Base-by-base conservation (phyloP, 2,797 vertebrate genomes). In the Tragopan temminckii region DNA sequence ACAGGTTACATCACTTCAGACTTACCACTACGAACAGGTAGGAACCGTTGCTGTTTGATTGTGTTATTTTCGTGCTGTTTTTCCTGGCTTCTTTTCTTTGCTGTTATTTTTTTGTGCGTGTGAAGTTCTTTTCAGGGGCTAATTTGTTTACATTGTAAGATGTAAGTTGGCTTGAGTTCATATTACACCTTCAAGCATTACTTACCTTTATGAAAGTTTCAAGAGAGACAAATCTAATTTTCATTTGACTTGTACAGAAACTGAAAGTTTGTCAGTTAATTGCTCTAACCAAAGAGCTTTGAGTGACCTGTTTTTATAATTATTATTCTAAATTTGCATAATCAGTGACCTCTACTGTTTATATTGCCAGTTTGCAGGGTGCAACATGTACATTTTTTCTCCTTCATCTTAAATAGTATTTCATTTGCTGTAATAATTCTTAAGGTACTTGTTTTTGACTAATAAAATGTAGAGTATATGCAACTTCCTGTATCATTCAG, bases 11-110 rank as follows among this genome's bases (percentile, higher is more conserved):
- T 98, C 89, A 92, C 96, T 53, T 92, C 97, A 52, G 97, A 98
- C 50, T 85, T 98, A 63, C 93, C 97, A 42, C 92, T 98, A 82
- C 93, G 93, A 86, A 94, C 98, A 86, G 97, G 98, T 98, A 97
- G 91, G 97, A 87, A 13, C 14, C 0, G 6, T 83, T 59, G 29
- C 31, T 89, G 3, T 71, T 66, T 80, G 59, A 5, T 43, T 75
- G 18, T 62, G 8, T 58, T 61, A 2, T 93, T 94, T 48, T 80
- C 8, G 19, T 90, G 29, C 46, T 86, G 18, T 85, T 94, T 89
- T 48, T 93, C 94, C 69, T 45, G 46, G 17, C 68, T 62, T 62
- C 27, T 40, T 68, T n/a, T 19, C 7, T 53, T 52, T 52, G 27
- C 17, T 52, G 14, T 29, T 29, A 14, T 50, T 79, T 35, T 58